A percentile compares a stretch with the other conserved stretches of the same genome.
These are phyloP conservation scores for Diprion similis DNA, from an alignment of 1,140 invertebrate species.

Conservation along the genomic window DNA sequence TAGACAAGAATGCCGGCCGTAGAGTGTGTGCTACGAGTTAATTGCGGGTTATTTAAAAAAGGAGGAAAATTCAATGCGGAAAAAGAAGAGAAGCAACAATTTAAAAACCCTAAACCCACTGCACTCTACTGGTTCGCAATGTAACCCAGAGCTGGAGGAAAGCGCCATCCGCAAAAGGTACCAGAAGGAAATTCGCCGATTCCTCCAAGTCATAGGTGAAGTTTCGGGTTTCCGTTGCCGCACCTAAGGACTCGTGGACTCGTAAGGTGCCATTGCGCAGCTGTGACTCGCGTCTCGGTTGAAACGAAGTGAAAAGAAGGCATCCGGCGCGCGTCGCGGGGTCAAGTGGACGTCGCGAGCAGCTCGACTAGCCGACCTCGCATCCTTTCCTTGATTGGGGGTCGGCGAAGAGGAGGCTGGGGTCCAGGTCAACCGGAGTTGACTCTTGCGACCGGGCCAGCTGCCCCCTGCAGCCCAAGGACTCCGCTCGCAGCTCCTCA, in stretches of 20 bases:
- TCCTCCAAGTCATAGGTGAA: neutral
- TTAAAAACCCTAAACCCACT: neutral
- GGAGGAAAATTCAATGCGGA: too few relatives aligned
- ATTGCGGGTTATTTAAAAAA: neutral
- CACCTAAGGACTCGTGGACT: neutral
- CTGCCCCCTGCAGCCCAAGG: conserved; percentile 39
- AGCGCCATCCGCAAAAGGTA: too few relatives aligned
- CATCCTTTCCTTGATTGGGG: conserved; percentile 38
- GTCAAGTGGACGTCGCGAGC: conserved; percentile 49
- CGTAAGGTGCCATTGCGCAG: conserved; percentile 4
- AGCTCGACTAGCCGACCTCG: conserved; percentile 47
- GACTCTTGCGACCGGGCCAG: conserved; percentile 45
- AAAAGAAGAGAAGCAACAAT: neutral
- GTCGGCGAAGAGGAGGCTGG: conserved; percentile 28
- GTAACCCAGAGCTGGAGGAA: too few relatives aligned
- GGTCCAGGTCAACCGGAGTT: conserved; percentile 48
- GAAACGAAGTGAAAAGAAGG: conserved; percentile 21
- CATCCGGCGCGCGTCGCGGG: conserved; percentile 52
- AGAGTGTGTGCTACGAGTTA: conserved; percentile 7
- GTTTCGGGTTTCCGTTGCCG: neutral
- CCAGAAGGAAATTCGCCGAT: neutral
- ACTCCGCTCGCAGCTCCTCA: neutral
- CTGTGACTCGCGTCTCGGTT: neutral
- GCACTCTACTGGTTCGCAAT: too few relatives aligned
- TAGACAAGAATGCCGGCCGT: neutral